phyloP scores from a whole-genome alignment of 2,113 vertebrate genomes.

The Acanthochromis polyacanthus region DNA sequence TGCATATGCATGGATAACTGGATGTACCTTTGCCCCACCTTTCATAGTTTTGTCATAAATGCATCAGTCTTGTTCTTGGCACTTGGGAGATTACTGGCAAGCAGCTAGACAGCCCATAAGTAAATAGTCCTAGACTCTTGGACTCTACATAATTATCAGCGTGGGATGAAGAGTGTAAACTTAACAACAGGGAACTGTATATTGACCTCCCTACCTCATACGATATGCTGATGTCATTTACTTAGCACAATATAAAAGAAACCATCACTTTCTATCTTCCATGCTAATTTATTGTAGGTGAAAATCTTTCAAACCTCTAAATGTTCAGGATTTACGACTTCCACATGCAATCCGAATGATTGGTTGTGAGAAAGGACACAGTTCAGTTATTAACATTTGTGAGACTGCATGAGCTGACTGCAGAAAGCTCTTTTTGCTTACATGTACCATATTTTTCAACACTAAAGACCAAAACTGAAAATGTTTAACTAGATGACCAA shows the following conservation, averaged over 20 bases:
- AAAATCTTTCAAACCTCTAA: neutral
- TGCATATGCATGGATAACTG: too few species aligned
- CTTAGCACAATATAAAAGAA: neutral
- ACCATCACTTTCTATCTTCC: neutral
- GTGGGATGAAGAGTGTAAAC: neutral
- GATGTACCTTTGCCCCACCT: neutral
- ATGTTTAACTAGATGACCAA: too few species aligned
- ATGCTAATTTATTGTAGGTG: neutral
- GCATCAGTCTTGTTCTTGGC: neutral
- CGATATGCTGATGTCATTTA: too few species aligned
- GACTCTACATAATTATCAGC: neutral
- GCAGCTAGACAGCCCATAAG: neutral
- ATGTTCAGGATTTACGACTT: conserved; percentile 15
- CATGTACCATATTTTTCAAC: neutral
- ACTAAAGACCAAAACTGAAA: too few species aligned
- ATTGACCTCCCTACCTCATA: too few species aligned
- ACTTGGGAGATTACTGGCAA: neutral
- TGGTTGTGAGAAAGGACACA: neutral
- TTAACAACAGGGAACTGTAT: too few species aligned
- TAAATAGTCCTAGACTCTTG: neutral
- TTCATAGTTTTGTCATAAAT: neutral
- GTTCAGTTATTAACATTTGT: neutral
- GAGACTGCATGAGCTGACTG: neutral
- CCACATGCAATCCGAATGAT: conserved; percentile 6
- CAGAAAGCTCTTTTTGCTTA: neutral